Evolutionary conservation across 2,113 vertebrate species (phyloP).

Genomic region (Otis tarda): DNA sequence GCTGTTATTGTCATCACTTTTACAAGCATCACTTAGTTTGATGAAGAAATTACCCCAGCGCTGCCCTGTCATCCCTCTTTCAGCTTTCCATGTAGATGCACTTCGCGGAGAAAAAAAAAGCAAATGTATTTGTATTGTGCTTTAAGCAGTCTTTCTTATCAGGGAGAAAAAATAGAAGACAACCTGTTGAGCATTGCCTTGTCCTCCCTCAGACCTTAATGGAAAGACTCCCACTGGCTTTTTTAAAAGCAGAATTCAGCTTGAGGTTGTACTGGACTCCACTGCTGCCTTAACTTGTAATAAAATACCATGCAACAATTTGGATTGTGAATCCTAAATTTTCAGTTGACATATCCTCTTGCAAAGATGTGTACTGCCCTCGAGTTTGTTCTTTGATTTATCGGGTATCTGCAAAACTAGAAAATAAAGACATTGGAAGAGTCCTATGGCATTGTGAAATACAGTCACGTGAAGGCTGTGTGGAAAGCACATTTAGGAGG

Average conservation of each 20-base stretch:
- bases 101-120: neutral
- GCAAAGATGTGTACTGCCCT: neutral
- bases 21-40: neutral
- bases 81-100: neutral
- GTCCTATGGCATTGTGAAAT: neutral
- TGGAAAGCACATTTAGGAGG: neutral
- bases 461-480: rapidly evolving
- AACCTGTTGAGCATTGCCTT: neutral
- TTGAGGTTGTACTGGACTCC: neutral
- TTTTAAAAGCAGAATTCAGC: neutral
- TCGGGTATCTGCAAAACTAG: neutral
- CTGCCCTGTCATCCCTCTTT: neutral
- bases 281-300: neutral
- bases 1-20: neutral
- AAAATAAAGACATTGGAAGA: neutral
- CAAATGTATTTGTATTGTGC: neutral
- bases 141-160: neutral
- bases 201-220: neutral
- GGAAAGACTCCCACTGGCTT: neutral
- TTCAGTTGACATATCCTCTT: neutral
- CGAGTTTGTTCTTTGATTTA: neutral
- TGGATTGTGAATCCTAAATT: neutral
- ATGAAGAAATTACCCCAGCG: neutral
- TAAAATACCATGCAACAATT: neutral
- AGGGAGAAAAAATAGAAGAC: neutral